Evolutionary conservation across 2,888 invertebrate genomes (phyloP), one percentile per base, ranked within the genome.

Genomic region (Blastobasis lacticolella): DNA sequence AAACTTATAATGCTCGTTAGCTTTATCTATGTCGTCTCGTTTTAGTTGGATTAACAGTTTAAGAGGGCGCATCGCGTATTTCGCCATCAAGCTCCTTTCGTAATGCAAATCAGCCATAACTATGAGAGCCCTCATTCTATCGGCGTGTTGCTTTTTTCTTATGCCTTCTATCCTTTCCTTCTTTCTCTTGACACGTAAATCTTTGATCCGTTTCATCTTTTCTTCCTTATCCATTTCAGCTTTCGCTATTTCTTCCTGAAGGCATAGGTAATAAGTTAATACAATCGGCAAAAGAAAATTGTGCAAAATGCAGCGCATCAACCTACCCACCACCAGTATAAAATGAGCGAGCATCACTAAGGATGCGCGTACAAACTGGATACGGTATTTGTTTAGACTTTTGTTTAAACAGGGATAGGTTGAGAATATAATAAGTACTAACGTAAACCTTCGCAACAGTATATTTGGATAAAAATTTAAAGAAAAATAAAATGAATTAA

Each of bases 141-240:
- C 88, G 5, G 76, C 75, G 54, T 81, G 72, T 60, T 90, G 90
- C 69, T 91, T 91, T 62, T 90, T 90, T 56, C 90, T 75, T 54
- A 92, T 90, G 62, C 89, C 91, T 37, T 92, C 89, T 60, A 90
- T 80, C 71, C 91, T 91, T 66, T 93, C 90, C 60, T 81, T 88
- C 52, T 83, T 89, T 23, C 91, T 83, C 64, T 90, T 91, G 56
- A 92, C 90, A 63, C 90, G 90, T 41, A 92, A 83, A 54, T 92
- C 91, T 65, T 90, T 89, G 6, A 90, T 85, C 51, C 89, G 85
- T 66, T 89, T 85, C 23, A 82, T 80, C 69, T 92, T 91, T 47
- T 91, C 90, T 73, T 92, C 91, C 67, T 92, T 91, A 53, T 92
- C 90, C 75, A 90, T 80, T 71, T 85, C 84, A 53, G 87, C 84